phyloP scores from a whole-genome alignment of 2,113 vertebrate genomes.

The Phylloscopus whistleri region DNA sequence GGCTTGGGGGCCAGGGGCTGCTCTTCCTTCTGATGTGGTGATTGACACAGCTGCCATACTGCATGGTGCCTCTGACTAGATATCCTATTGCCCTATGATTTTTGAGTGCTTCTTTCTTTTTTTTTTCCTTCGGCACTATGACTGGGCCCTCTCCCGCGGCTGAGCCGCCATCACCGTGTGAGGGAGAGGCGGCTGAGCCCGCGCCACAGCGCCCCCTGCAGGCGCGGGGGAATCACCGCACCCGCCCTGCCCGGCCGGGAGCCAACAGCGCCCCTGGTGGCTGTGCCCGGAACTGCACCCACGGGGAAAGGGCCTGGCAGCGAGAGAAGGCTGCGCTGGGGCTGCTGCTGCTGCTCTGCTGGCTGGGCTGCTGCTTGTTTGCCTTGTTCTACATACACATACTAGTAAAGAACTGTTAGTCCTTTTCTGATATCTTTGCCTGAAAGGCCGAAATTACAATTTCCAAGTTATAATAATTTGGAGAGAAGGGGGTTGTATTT shows the following conservation, averaged over 20 bases:
- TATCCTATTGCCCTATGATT: neutral
- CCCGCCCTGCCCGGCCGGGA: too few relatives aligned
- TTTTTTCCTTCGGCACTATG: accelerated
- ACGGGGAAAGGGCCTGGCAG: too few relatives aligned
- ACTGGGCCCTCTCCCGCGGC: too few relatives aligned
- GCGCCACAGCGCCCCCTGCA: too few relatives aligned
- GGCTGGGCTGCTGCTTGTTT: too few relatives aligned
- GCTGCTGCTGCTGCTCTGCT: neutral
- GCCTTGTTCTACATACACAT: accelerated
- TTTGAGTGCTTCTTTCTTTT: neutral
- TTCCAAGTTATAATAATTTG: neutral
- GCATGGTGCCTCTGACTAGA: accelerated
- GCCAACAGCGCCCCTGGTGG: too few relatives aligned
- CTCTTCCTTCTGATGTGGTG: neutral
- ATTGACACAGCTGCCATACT: accelerated
- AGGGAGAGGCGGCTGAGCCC: neutral
- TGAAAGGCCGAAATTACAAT: neutral
- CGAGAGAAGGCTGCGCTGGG: neutral
- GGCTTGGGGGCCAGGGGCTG: neutral
- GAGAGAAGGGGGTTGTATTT: neutral
- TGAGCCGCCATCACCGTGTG: neutral
- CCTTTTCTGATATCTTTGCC: neutral
- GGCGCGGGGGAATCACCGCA: too few relatives aligned
- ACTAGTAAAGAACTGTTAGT: neutral
- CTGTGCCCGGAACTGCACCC: too few relatives aligned